Conservation (phyloP, 2,113 vertebrate species). For the Saguinus midas region DNA sequence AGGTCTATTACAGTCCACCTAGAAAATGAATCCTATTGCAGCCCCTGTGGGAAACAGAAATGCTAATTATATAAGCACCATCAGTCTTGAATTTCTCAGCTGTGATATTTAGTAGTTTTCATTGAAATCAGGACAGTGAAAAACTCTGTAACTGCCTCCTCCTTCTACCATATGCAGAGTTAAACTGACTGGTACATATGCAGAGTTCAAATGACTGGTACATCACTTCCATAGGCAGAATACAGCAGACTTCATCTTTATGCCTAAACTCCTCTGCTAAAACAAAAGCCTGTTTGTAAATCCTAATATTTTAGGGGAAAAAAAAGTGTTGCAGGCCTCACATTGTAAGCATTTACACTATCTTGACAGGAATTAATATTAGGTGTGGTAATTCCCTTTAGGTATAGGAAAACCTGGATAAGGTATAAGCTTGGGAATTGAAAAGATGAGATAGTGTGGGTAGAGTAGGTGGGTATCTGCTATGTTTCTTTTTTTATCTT, state of each 20-base stretch:
- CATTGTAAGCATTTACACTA: not conserved
- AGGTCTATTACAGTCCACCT: not conserved
- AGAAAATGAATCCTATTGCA: not conserved
- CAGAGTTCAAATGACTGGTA: not conserved
- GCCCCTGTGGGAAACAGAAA: not conserved
- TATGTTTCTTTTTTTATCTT: conserved; percentile 35
- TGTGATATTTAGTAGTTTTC: not conserved
- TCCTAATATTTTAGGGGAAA: not conserved
- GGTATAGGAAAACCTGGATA: not conserved
- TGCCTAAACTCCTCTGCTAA: not conserved
- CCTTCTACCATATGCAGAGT: not conserved
- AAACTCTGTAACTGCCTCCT: not conserved
- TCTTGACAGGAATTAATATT: not conserved
- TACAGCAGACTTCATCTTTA: not conserved
- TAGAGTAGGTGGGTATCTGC: not conserved
- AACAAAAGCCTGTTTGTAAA: not conserved
- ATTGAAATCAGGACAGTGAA: not conserved
- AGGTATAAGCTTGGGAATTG: not conserved
- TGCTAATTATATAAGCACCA: not conserved
- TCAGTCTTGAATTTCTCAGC: not conserved
- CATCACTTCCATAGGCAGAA: not conserved
- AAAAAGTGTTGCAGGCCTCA: not conserved
- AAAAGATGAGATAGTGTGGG: not conserved
- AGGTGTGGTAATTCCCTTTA: not conserved
- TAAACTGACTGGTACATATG: not conserved